Base-by-base conservation (phyloP, 2,113 vertebrate species). In the Microtus ochrogaster region DNA sequence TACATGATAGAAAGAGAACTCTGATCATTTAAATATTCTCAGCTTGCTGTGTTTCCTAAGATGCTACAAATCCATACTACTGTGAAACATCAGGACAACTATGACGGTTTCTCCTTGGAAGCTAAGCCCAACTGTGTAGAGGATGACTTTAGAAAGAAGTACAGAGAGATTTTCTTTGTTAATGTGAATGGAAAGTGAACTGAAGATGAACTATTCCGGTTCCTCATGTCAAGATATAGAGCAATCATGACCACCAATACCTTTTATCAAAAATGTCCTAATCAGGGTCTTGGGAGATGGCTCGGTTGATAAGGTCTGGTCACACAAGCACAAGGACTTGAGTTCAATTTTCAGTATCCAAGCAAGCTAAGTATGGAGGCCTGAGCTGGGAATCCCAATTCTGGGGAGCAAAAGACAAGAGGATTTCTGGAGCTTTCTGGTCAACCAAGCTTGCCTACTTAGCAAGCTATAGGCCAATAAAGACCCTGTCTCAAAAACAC, bases 41-140 rank as follows among this genome's bases (percentile, higher is more conserved):
- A 76, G 70, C 91, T 91, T 95, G 68, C 93, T 83, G 55, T 76
- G 63, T 36, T 47, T 63, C 83, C 41, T 78, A 63, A 92, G 66
- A 49, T 95, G 76, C 90, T 95, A 92, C 96, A 95, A 81, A 96
- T 78, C 58, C 44, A n/a, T 36, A 26, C n/a, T 14, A 9, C 9
- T 28, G 12, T 39, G 55, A 41, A 83, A 5, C 55, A 17, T 6
- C 47, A 61, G 12, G 28, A 82, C 89, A 95, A 89, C 90, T n/a
- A 19, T n/a, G 33, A 96, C 87, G 73, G 36, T 22, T 92, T 94
- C 41, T 84, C 89, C 77, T 82, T 97, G 76, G 81, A 96, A 97
- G 81, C 47, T 65, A 94, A 85, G 61, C 36, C 58, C 77, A 94
- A 83, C 13, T 70, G 30, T 47, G 33, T 41, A 4, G 13, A 94